phyloP scores from a whole-genome alignment of 2,888 invertebrate species.

The Meta bourneti region DNA sequence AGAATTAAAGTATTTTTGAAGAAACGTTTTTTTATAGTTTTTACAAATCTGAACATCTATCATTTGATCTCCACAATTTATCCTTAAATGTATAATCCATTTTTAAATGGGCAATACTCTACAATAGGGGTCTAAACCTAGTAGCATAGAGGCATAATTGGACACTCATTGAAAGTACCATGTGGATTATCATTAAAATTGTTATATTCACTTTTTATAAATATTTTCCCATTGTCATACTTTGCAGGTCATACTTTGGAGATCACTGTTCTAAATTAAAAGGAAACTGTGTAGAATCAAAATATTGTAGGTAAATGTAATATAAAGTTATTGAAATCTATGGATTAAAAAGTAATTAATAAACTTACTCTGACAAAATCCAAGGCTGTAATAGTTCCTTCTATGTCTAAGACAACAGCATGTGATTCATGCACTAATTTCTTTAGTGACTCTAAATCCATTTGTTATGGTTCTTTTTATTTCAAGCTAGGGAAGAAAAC shows the following conservation, averaged over 20 bases:
- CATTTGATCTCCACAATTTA: background rate
- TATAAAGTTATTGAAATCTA: too few species aligned
- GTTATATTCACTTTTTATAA: background rate
- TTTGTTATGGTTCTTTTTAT: background rate
- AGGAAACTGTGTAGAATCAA: background rate
- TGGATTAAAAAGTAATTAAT: too few species aligned
- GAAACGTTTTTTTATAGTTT: background rate
- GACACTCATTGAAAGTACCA: background rate
- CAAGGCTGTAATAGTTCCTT: conserved; percentile 82
- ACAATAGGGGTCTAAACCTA: too few species aligned
- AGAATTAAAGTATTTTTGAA: background rate
- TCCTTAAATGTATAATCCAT: too few species aligned
- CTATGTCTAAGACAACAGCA: conserved; percentile 81
- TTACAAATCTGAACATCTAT: background rate
- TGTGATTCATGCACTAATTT: background rate
- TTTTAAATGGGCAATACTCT: too few species aligned
- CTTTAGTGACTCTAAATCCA: background rate
- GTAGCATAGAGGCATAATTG: background rate
- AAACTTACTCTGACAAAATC: conserved; percentile 81
- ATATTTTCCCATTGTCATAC: background rate
- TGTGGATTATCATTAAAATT: background rate
- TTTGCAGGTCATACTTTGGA: background rate
- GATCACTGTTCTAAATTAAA: background rate
- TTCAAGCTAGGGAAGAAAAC: too few species aligned
- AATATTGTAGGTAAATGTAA: background rate